Evolutionary conservation across 2,113 vertebrate species (phyloP).

Genomic region (Hipposideros armiger): DNA sequence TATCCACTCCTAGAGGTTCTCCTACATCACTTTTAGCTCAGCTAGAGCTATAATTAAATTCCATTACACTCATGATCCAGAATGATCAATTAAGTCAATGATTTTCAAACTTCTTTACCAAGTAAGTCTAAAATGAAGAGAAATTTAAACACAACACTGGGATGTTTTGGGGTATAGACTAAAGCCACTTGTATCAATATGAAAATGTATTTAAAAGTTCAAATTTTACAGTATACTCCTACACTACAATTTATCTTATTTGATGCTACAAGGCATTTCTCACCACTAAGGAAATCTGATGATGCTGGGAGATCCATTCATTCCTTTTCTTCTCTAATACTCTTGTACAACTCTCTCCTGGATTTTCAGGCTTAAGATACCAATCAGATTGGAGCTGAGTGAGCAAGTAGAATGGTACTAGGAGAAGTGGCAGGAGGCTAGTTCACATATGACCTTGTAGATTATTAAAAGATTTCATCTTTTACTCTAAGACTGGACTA

Average conservation of each 20-base stretch:
- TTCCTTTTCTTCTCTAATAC: neutral
- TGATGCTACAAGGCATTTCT: neutral
- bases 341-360: no score
- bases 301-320: neutral
- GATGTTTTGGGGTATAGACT: neutral
- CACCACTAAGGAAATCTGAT: neutral
- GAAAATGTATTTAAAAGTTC: neutral
- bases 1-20: neutral
- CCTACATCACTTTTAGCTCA: neutral
- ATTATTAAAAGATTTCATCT: neutral
- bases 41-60: neutral
- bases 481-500: neutral
- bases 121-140: neutral
- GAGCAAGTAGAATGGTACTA: neutral
- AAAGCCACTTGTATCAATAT: neutral
- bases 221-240: neutral
- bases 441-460: neutral
- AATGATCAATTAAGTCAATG: neutral
- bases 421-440: neutral
- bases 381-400: neutral
- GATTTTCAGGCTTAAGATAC: neutral
- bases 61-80: neutral
- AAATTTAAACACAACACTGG: neutral
- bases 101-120: constrained; percentile 24
- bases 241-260: neutral